Percentiles rank a stretch among this genome's conserved stretches.
phyloP scores from a whole-genome alignment of 2,888 invertebrate species.

The Drosophila vallismaia region DNA sequence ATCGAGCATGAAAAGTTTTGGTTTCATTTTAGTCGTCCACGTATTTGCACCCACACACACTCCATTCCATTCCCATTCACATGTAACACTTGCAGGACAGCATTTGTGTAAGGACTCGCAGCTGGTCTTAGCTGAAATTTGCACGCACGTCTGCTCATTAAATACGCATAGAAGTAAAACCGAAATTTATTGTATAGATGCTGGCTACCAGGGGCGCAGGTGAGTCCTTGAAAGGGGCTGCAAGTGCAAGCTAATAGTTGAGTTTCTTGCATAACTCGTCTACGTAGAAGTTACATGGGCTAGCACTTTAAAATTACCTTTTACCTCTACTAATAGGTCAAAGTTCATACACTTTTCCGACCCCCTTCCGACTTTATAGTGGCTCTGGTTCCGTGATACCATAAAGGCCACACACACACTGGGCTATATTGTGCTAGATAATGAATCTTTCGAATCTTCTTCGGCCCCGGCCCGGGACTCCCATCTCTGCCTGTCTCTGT shows the following conservation, averaged over 20 bases:
- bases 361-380: neutral
- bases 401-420: constrained; percentile 65
- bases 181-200: constrained; percentile 68
- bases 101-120: constrained; percentile 47
- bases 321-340: neutral
- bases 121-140: constrained; percentile 62
- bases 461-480: neutral
- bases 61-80: constrained; percentile 18
- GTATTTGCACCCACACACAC: constrained; percentile 55
- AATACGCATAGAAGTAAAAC: constrained; percentile 68
- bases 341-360: neutral
- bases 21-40: constrained; percentile 77
- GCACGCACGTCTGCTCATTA: constrained; percentile 79
- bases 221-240: neutral
- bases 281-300: neutral
- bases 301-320: neutral
- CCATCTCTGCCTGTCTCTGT: constrained; percentile 14
- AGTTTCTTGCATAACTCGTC: neutral
- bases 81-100: constrained; percentile 53
- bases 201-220: constrained; percentile 15
- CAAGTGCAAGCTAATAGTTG: neutral
- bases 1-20: constrained; percentile 80
- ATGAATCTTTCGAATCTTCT: constrained; percentile 62
- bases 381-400: constrained; percentile 15
- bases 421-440: constrained; percentile 76